Evolutionary conservation across 2,113 vertebrate genomes (phyloP), one percentile per base, ranked within the genome.

Genomic region (Elephantulus edwardii): DNA sequence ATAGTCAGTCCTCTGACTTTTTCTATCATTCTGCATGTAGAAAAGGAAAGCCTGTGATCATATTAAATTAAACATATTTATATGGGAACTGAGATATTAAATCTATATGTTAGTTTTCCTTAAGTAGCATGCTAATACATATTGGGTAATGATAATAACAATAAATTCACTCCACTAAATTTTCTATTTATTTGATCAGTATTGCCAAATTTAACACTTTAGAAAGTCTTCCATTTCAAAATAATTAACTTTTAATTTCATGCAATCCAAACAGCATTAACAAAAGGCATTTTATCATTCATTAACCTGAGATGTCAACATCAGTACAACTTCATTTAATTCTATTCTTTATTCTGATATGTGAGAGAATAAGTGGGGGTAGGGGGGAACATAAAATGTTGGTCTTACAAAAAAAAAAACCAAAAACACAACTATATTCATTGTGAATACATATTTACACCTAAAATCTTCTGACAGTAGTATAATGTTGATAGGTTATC

Each of bases 61-160:
- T 33, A n/a, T 6, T 86, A n/a, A 89, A 58, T 74, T 76, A 60
- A 86, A 93, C 85, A 88, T 80, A 77, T 54, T 92, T 92, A 40
- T 48, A 77, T 54, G 42, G 50, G 81, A 72, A 52, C 48, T 8
- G 42, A 3, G 7, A 52, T 79, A 89, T 70, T 82, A 44, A 72
- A 83, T 74, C 54, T 79, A 7, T 71, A n/a, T 88, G 85, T 70
- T 87, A 94, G 80, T 35, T 86, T 82, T 58, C 8, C 44, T 81
- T 56, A 60, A 76, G 74, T 68, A 68, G 42, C 42, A 70, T 40
- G n/a, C 71, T 92, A 71, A 30, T 54, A 35, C 62, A n/a, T 72
- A 12, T 92, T 24, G 46, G 46, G 33, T 83, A 35, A 83, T 77
- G 75, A 82, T 68, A 22, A 78, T 38, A 40, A 66, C 26, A 46